phyloP scores from a whole-genome alignment of 1,140 invertebrate species.

The Riptortus pedestris region DNA sequence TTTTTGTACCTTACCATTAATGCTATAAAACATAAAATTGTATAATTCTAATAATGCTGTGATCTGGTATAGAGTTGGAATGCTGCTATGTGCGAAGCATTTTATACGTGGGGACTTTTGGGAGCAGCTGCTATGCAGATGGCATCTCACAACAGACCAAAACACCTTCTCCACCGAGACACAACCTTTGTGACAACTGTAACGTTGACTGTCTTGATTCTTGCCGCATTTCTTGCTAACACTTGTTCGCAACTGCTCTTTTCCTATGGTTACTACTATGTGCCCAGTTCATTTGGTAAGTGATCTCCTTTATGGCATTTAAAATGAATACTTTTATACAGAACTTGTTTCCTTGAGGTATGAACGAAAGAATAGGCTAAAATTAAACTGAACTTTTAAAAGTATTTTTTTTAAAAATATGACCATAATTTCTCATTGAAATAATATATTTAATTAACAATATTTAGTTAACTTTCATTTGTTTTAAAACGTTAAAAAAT shows the following conservation, averaged over 20 bases:
- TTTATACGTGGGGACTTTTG: constrained; percentile 80
- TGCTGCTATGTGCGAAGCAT: constrained; percentile 74
- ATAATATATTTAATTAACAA: no score
- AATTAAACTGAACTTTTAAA: no score
- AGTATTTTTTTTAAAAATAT: no score
- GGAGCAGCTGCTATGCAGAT: constrained; percentile 70
- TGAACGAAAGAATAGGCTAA: background rate
- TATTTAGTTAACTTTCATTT: no score
- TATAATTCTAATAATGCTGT: no score
- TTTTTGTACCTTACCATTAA: no score
- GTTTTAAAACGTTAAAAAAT: no score
- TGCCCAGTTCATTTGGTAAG: constrained; percentile 76
- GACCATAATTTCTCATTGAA: no score
- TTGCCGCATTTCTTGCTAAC: constrained; percentile 67
- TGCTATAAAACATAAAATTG: no score
- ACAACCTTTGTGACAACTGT: constrained; percentile 65
- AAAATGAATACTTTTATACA: no score
- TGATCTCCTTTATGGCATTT: constrained; percentile 23
- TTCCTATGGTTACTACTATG: constrained; percentile 57
- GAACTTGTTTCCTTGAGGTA: background rate
- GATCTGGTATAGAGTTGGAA: constrained; percentile 62
- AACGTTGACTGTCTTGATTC: constrained; percentile 60
- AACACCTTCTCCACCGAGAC: constrained; percentile 62
- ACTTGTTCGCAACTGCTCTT: constrained; percentile 65
- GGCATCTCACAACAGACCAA: constrained; percentile 58